Evolutionary conservation across 2,888 invertebrate genomes (phyloP), one percentile per base, ranked within the genome.

Genomic region (Hartigia nigra): DNA sequence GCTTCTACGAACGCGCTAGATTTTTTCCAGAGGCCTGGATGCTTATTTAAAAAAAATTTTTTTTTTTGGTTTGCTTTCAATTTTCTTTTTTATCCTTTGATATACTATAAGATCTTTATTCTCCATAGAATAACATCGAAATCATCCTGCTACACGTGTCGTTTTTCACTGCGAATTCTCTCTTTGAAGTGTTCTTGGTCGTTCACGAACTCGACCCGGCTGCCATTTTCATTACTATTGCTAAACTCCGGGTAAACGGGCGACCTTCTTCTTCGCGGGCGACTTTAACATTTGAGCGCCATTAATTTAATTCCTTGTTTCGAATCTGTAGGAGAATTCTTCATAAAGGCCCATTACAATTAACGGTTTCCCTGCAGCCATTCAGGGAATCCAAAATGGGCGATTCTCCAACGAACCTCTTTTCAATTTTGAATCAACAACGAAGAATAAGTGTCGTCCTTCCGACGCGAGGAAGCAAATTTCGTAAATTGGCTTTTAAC

Each of bases 311-410:
- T 69, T 23, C 9, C 1, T 23, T 14, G 5, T 23, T 55, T 55
- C 55, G 23, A 23, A 55, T 23, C 14, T 1, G 23, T 2, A 2
- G 81, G 86, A 88, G 88, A 87, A 88, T 77, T 88, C 78, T 91
- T 91, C 89, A 91, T 90, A 31, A 69, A 75, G 12, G 84, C 93
- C 92, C 91, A 91, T 89, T 89, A 77, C 82, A 69, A 77, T 79
- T 77, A 76, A 82, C 88, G 92, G 93, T 92, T 93, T 93, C 92
- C 91, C 93, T 93, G 94, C 94, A 94, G 94, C 94, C 94, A 94
- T 94, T 94, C 94, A 94, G 93, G 92, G 90, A 92, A 93, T 92
- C 92, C 93, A 91, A 86, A 84, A 84, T 91, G 91, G 92, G 92
- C 91, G 93, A 92, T 91, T 91, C 92, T 90, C 87, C 79, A 12